Conservation (phyloP, 2,888 invertebrate genomes). For the Catocala nupta region DNA sequence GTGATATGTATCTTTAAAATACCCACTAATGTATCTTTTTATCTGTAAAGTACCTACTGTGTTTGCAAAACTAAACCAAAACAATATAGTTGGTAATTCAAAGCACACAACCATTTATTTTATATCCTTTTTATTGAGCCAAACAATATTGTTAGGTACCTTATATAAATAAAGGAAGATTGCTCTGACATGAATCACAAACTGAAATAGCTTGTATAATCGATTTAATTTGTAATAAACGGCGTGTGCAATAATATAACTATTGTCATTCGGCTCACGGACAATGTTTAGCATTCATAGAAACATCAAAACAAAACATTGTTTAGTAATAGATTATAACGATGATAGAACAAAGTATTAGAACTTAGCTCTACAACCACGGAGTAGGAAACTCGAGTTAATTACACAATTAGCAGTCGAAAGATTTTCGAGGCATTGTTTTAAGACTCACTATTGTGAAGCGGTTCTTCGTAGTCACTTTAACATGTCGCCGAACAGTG, state of each 20-base stretch:
- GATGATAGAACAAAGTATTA: constrained; percentile 26
- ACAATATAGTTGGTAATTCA: too few relatives aligned
- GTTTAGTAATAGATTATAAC: constrained; percentile 42
- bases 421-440: too few relatives aligned
- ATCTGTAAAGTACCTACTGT: too few relatives aligned
- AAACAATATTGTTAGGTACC: not conserved
- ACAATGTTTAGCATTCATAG: constrained; percentile 21
- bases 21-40: too few relatives aligned
- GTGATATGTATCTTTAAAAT: too few relatives aligned
- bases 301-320: constrained; percentile 39
- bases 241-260: too few relatives aligned
- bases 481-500: constrained; percentile 26
- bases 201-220: constrained; percentile 2
- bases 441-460: too few relatives aligned
- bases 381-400: constrained; percentile 63
- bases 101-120: too few relatives aligned
- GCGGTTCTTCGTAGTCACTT: too few relatives aligned
- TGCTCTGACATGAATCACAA: constrained; percentile 7
- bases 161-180: not conserved
- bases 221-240: constrained; percentile 16
- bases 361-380: constrained; percentile 23
- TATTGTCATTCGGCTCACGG: constrained; percentile 38
- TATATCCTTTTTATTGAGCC: not conserved
- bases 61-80: too few relatives aligned
- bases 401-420: constrained; percentile 49